phyloP scores from a whole-genome alignment of 2,113 vertebrate species.

The Equus quagga region DNA sequence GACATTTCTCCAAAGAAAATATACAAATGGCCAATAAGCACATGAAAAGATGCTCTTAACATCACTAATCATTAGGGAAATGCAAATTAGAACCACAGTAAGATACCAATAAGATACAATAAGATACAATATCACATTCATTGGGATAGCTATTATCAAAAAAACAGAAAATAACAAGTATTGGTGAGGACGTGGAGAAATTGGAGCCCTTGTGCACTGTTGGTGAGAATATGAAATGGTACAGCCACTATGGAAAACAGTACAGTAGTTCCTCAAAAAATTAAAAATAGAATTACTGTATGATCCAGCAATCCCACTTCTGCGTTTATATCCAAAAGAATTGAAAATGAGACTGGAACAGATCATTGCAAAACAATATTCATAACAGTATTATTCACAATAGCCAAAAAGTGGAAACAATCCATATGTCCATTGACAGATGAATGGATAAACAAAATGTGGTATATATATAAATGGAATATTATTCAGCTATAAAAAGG shows the following conservation, averaged over 20 bases:
- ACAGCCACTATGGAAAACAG: background rate
- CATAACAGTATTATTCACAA: background rate
- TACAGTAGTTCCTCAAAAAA: background rate
- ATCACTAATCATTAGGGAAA: background rate
- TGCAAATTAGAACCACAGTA: background rate
- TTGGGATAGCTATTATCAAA: background rate
- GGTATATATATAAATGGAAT: background rate
- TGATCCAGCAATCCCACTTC: background rate
- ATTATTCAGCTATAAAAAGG: background rate
- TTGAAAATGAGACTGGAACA: background rate
- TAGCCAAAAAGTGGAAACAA: background rate
- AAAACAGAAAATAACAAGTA: background rate
- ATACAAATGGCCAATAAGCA: background rate
- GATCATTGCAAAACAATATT: background rate
- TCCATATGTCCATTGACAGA: background rate
- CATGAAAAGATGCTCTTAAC: background rate
- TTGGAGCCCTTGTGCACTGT: background rate
- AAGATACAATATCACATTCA: background rate
- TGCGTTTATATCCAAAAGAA: background rate
- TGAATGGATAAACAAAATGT: background rate
- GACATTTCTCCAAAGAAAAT: background rate
- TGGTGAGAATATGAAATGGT: background rate
- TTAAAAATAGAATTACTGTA: background rate
- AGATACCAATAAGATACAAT: background rate
- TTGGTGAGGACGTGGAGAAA: background rate